Base-by-base conservation (phyloP, 2,888 invertebrate genomes). In the Polylopha cassiicola region DNA sequence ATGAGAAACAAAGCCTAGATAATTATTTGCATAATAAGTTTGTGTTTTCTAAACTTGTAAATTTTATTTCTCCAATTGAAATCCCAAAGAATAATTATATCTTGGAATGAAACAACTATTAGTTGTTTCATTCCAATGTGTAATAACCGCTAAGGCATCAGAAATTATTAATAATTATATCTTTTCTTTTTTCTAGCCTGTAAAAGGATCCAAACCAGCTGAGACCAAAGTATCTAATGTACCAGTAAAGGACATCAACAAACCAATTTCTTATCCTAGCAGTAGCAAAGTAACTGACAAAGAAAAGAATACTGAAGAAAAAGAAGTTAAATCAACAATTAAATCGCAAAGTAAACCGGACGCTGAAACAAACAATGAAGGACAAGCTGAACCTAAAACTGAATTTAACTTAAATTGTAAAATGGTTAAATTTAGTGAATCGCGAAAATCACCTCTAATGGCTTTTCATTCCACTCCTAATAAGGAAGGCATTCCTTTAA, bases 391-490 rank as follows among this genome's bases (percentile, higher is more conserved):
- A 32, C 31, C 48, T 13, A 79, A 71, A 61, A 46, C 66, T 33
- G 82, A 82, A 52, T 49, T 65, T 4, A 80, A 74, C 51, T 50
- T 70, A 2, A 81, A 75, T 61, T 74, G 74, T 3, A 82, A 74
- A 57, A 72, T 70, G 55, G 66, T 74, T 53, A 84, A 84, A 46
- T 67, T 78, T 11, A 77, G 64, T 62, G 84, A 84, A 55, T 70
- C 74, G 22, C 64, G 76, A 15, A 82, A 81, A 53, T 81, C 85
- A 30, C 82, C 84, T 9, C 58, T 85, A 26, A 69, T 82, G 78
- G 73, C 80, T 43, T 81, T 65, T 60, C 82, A 82, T 50, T 85
- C 85, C 39, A 84, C 84, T 20, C 81, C 84, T 18, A 85, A 76
- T 46, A 84, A 84, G 61, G 84, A 84, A 51, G 75, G 77, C 10